These are phyloP conservation scores for Sphaerolaimus hirsutus DNA, from an alignment of 2,888 invertebrate genomes.

Conservation along the genomic window DNA sequence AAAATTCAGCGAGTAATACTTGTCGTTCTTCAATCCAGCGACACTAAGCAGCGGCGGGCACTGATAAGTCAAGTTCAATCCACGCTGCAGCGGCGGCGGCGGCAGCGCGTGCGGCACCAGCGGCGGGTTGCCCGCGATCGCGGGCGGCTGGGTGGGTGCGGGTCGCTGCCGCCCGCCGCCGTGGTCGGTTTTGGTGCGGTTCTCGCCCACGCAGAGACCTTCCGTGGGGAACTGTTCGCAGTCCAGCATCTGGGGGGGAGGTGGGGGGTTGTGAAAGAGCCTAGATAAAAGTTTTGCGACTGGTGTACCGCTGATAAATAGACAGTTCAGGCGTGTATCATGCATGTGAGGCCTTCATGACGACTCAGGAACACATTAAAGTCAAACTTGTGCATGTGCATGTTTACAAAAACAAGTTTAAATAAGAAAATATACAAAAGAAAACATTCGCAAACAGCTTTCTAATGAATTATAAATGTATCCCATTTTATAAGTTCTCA, in stretches of 20 bases:
- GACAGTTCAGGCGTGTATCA: too few relatives aligned
- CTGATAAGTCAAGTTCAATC: not conserved
- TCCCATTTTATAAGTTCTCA: too few relatives aligned
- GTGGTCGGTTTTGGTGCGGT: slow-evolving; percentile 21
- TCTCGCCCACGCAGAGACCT: slow-evolving; percentile 32
- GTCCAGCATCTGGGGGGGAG: not conserved
- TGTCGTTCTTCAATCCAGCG: not conserved
- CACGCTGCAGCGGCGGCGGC: not conserved
- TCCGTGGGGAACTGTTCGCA: slow-evolving; percentile 24
- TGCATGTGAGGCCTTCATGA: too few relatives aligned
- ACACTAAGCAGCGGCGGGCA: not conserved
- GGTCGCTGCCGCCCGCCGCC: slow-evolving; percentile 6
- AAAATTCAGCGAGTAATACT: slow-evolving; percentile 10
- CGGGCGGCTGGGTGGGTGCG: not conserved
- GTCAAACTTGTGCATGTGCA: too few relatives aligned
- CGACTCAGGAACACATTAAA: too few relatives aligned
- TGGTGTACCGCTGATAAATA: too few relatives aligned
- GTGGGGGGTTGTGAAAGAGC: too few relatives aligned
- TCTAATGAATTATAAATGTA: too few relatives aligned
- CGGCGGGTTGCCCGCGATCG: slow-evolving; percentile 2
- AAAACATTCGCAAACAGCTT: too few relatives aligned
- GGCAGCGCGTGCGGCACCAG: too few relatives aligned
- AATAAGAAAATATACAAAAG: too few relatives aligned
- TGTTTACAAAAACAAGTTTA: too few relatives aligned
- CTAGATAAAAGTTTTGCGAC: slow-evolving; percentile 1